Conservation (phyloP, 1,140 invertebrate genomes). For the Drosophila virilis region DNA sequence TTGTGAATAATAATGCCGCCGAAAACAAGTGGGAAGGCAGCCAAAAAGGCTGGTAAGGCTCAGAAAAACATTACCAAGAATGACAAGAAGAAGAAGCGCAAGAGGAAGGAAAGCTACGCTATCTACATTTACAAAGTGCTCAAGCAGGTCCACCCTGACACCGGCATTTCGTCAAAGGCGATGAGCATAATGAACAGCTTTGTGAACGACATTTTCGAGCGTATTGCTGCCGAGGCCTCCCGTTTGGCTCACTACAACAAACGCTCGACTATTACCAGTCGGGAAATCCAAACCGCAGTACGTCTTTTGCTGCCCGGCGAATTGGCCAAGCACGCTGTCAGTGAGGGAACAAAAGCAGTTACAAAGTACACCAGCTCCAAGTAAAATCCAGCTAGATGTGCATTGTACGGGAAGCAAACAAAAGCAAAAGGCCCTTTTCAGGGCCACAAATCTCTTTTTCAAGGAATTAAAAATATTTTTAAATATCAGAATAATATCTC, state of each 20-base stretch:
- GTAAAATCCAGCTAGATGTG: too few relatives aligned
- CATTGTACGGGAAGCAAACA: background rate
- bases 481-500: too few relatives aligned
- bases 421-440: slow-evolving; percentile 62
- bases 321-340: slow-evolving; percentile 86
- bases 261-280: slow-evolving; percentile 86
- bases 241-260: slow-evolving; percentile 90
- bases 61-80: background rate
- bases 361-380: slow-evolving; percentile 85
- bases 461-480: slow-evolving; percentile 14
- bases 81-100: background rate
- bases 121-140: slow-evolving; percentile 9
- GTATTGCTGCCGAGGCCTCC: slow-evolving; percentile 89
- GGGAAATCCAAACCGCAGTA: slow-evolving; percentile 86
- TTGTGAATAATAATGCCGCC: slow-evolving; percentile 2
- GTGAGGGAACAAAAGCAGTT: slow-evolving; percentile 87
- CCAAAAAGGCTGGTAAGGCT: slow-evolving; percentile 1
- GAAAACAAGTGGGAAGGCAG: background rate
- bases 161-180: background rate
- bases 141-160: background rate
- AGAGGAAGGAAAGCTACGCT: slow-evolving; percentile 2
- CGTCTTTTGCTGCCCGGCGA: slow-evolving; percentile 86
- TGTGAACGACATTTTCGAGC: slow-evolving; percentile 85
- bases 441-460: slow-evolving; percentile 43
- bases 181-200: background rate